phyloP scores from a whole-genome alignment of 2,888 invertebrate genomes.

The Platycheirus rosarum region DNA sequence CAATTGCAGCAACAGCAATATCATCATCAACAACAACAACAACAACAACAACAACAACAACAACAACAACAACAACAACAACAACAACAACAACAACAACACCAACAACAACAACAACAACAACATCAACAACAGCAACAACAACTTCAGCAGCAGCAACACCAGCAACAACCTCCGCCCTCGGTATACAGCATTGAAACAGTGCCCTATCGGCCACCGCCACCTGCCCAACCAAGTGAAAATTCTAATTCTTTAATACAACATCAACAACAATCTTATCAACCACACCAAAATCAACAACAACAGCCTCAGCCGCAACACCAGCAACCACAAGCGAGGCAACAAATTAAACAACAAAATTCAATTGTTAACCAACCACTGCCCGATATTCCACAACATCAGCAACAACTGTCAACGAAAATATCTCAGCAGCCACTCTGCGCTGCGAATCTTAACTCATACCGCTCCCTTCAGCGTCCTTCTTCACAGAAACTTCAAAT shows the following conservation, averaged over 20 bases:
- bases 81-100: slow-evolving; percentile 77
- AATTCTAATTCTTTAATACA: slow-evolving; percentile 49
- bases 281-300: slow-evolving; percentile 26
- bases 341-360: slow-evolving; percentile 70
- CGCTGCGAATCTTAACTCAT: slow-evolving; percentile 84
- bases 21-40: slow-evolving; percentile 77
- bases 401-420: slow-evolving; percentile 76
- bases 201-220: slow-evolving; percentile 76
- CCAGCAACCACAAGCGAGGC: slow-evolving; percentile 74
- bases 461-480: slow-evolving; percentile 85
- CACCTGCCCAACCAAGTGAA: slow-evolving; percentile 67
- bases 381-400: slow-evolving; percentile 81
- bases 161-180: slow-evolving; percentile 77
- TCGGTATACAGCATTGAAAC: slow-evolving; percentile 82
- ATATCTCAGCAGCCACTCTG: slow-evolving; percentile 82
- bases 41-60: slow-evolving; percentile 63
- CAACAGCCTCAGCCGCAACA: slow-evolving; percentile 48
- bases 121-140: slow-evolving; percentile 67
- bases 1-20: slow-evolving; percentile 74
- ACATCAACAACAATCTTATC: slow-evolving; percentile 76
- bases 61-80: slow-evolving; percentile 70
- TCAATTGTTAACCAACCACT: slow-evolving; percentile 83
- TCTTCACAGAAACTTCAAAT: slow-evolving; percentile 79
- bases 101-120: slow-evolving; percentile 76
- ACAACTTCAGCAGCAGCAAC: slow-evolving; percentile 55